These are phyloP conservation scores for Ceratoteleas bidentatus DNA, from an alignment of 1,140 invertebrate species.

Conservation along the genomic window DNA sequence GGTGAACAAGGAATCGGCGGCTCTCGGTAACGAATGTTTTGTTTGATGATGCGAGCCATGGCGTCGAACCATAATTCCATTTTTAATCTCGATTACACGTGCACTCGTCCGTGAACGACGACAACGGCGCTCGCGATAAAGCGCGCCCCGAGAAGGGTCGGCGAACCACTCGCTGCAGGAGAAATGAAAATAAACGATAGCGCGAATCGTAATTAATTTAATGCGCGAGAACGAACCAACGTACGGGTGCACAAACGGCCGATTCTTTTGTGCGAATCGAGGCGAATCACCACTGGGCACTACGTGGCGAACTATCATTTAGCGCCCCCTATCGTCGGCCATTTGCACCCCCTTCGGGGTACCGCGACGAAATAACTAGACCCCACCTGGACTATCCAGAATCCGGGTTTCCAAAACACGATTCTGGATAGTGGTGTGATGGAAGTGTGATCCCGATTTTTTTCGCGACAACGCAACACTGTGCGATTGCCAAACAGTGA, in stretches of 20 bases:
- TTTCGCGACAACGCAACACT: not conserved
- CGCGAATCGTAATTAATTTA: slow-evolving; percentile 78
- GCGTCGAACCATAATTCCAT: slow-evolving; percentile 61
- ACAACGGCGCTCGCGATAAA: slow-evolving; percentile 56
- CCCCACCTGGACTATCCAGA: no score
- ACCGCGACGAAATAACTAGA: no score
- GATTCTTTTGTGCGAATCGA: slow-evolving; percentile 40
- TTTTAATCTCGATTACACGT: slow-evolving; percentile 64
- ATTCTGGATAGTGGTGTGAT: no score
- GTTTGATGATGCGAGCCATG: slow-evolving; percentile 46
- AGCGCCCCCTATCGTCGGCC: slow-evolving; percentile 19
- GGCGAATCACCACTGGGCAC: slow-evolving; percentile 21
- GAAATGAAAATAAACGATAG: slow-evolving; percentile 80
- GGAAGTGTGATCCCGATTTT: no score
- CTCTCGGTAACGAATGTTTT: slow-evolving; percentile 55
- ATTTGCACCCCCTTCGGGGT: slow-evolving; percentile 14
- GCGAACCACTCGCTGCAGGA: slow-evolving; percentile 69
- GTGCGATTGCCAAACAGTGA: slow-evolving; percentile 13
- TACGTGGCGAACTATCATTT: slow-evolving; percentile 10
- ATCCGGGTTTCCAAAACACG: no score
- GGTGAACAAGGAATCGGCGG: slow-evolving; percentile 10
- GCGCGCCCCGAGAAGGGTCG: slow-evolving; percentile 39
- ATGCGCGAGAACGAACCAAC: slow-evolving; percentile 72
- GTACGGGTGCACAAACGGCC: not conserved
- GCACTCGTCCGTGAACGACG: slow-evolving; percentile 50